phyloP scores from a whole-genome alignment of 1,140 invertebrate species.

The Mylabris phalerata region DNA sequence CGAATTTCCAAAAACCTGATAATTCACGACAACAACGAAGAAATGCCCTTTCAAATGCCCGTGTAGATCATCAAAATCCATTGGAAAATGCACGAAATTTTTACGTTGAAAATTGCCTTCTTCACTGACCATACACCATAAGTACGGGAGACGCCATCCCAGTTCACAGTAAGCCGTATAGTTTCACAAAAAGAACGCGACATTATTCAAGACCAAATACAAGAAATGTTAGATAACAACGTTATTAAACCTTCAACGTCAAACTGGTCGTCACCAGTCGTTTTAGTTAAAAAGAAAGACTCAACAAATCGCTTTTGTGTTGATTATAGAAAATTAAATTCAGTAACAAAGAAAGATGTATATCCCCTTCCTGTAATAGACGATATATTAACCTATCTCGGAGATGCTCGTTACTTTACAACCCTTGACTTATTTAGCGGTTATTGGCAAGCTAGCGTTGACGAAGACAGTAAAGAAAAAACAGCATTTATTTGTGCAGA shows the following conservation, averaged over 20 bases:
- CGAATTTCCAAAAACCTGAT: too few species aligned
- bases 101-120: too few species aligned
- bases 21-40: too few species aligned
- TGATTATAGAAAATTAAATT: conserved; percentile 7
- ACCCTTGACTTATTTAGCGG: conserved; percentile 43
- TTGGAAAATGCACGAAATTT: too few species aligned
- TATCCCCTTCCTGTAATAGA: not conserved
- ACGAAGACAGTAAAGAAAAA: not conserved
- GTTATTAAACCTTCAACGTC: conserved; percentile 7
- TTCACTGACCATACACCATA: too few species aligned
- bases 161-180: conserved; percentile 25
- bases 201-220: conserved; percentile 20
- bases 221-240: conserved; percentile 21
- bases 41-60: too few species aligned
- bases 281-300: conserved; percentile 8
- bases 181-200: conserved; percentile 24
- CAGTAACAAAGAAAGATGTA: too few species aligned
- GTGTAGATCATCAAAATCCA: too few species aligned
- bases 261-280: conserved; percentile 17
- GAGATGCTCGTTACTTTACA: conserved; percentile 1
- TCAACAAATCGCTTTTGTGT: conserved; percentile 1
- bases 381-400: not conserved
- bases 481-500: not conserved
- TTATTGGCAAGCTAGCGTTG: conserved; percentile 42
- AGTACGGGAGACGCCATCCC: conserved; percentile 2